phyloP scores from a whole-genome alignment of 2,888 invertebrate species.

The Morinoia aosen region DNA sequence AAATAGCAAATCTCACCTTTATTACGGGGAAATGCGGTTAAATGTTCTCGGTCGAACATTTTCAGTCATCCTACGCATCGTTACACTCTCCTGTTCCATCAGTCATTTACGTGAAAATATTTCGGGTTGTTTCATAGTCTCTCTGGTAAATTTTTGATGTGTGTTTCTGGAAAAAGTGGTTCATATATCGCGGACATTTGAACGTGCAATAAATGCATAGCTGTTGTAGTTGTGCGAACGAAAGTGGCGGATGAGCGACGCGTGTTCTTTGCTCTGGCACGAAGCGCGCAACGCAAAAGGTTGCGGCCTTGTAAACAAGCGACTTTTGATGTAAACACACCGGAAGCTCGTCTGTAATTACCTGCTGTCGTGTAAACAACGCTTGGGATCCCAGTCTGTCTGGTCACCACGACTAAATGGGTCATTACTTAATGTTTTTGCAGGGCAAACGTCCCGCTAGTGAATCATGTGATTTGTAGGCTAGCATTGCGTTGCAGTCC shows the following conservation, averaged over 20 bases:
- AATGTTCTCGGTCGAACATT: too few species aligned
- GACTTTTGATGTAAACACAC: constrained; percentile 3
- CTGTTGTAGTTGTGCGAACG: neutral
- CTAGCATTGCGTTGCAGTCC: neutral
- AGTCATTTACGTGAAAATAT: neutral
- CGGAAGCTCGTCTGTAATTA: constrained; percentile 12
- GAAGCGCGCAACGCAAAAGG: neutral
- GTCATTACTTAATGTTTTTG: neutral
- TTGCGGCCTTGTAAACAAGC: constrained; percentile 4
- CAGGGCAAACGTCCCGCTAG: neutral
- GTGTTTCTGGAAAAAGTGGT: neutral
- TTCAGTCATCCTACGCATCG: too few species aligned
- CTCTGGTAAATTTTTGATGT: neutral
- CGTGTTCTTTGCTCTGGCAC: neutral
- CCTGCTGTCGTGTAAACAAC: constrained; percentile 17
- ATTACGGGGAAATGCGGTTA: too few species aligned
- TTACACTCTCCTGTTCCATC: too few species aligned
- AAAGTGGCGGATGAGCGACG: neutral
- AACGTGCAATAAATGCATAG: neutral
- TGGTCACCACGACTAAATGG: neutral
- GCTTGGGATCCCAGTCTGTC: constrained; percentile 10
- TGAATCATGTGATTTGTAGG: neutral
- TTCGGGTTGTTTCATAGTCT: neutral
- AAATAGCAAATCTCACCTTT: too few species aligned
- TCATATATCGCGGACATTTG: neutral